A percentile compares a stretch with the other conserved stretches of the same genome.
phyloP scores from a whole-genome alignment of 2,113 vertebrate genomes.

The Ia io region DNA sequence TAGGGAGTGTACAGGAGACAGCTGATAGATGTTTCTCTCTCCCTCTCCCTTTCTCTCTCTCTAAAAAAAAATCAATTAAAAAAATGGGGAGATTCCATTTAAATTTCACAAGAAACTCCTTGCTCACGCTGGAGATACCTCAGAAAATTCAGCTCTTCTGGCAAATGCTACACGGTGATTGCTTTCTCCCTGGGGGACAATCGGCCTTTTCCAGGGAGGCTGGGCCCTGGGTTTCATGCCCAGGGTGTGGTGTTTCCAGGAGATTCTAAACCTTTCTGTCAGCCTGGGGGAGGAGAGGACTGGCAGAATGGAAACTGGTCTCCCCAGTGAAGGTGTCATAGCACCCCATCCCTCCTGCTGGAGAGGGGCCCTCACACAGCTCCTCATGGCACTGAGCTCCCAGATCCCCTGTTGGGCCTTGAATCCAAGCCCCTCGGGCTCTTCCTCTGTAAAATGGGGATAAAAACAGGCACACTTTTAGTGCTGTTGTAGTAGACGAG shows the following conservation, averaged over 20 bases:
- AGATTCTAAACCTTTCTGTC: background rate
- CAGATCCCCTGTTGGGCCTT: background rate
- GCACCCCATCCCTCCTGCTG: background rate
- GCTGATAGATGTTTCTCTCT: background rate
- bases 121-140: background rate
- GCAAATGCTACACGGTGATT: rapidly evolving
- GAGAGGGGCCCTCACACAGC: background rate
- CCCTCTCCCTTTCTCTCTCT: background rate
- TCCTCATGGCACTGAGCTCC: background rate
- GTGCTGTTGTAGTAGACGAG: rapidly evolving
- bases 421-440: too few relatives aligned
- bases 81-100: background rate
- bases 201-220: background rate
- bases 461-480: background rate
- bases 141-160: background rate
- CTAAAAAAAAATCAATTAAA: background rate
- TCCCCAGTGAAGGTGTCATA: background rate
- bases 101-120: background rate
- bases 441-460: background rate
- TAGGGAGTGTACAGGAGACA: background rate
- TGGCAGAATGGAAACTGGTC: background rate
- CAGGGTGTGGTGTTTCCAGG: background rate
- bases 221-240: background rate
- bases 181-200: background rate
- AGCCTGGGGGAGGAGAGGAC: background rate